These are phyloP conservation scores for Zophobas morio DNA, from an alignment of 1,140 invertebrate species.

Conservation along the genomic window DNA sequence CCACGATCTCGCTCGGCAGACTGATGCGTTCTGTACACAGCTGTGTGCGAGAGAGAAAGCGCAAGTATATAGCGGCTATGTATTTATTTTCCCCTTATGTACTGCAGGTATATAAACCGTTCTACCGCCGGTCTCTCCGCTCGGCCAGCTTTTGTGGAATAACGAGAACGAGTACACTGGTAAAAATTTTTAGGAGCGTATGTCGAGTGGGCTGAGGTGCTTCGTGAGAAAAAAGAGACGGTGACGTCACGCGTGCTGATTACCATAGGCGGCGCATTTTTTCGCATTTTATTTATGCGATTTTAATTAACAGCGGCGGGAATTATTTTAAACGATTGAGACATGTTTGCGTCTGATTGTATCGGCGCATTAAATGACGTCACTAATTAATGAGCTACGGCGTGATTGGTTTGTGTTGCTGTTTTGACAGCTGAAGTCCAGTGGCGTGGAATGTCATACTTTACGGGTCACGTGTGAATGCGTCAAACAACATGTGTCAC, in stretches of 20 bases:
- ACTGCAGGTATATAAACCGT: conserved; percentile 61
- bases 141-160: conserved; percentile 63
- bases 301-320: too few relatives aligned
- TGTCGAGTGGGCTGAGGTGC: neutral
- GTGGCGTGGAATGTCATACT: too few relatives aligned
- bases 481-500: too few relatives aligned
- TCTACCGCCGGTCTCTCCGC: conserved; percentile 58
- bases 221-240: conserved; percentile 11
- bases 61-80: conserved; percentile 59
- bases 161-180: conserved; percentile 60
- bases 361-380: too few relatives aligned
- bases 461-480: too few relatives aligned
- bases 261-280: neutral
- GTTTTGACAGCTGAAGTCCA: too few relatives aligned
- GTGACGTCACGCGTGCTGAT: neutral
- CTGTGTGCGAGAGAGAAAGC: conserved; percentile 60
- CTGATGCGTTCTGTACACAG: conserved; percentile 65
- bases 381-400: too few relatives aligned
- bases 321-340: too few relatives aligned
- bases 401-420: too few relatives aligned
- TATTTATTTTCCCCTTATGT: conserved; percentile 64
- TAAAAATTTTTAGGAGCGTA: conserved; percentile 51
- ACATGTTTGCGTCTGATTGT: too few relatives aligned
- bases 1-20: conserved; percentile 64
- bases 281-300: too few relatives aligned